Evolutionary conservation across 2,797 vertebrate species (phyloP).

Genomic region (Pachyuromys duprasi): DNA sequence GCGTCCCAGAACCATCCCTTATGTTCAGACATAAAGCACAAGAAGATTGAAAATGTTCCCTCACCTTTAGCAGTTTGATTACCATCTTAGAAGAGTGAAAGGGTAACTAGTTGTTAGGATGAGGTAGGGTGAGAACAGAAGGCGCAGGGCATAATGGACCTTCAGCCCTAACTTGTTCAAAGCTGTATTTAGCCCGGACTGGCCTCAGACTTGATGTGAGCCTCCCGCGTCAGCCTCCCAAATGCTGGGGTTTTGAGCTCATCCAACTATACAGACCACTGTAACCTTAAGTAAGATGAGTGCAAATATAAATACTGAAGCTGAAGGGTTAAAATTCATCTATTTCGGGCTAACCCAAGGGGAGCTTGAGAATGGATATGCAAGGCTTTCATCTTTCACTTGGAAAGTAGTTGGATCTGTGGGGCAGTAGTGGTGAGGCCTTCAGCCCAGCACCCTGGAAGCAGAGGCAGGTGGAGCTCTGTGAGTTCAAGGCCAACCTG

Average conservation of each 20-base stretch:
- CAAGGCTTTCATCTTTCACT: constrained; percentile 25
- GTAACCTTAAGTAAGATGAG: neutral
- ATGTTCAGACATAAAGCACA: neutral
- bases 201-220: neutral
- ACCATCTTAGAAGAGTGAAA: neutral
- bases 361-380: neutral
- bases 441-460: too few species aligned
- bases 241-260: neutral
- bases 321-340: constrained; percentile 22
- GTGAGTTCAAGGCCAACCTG: too few species aligned
- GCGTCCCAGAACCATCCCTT: neutral
- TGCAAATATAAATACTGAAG: constrained; percentile 32
- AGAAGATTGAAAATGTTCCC: constrained; percentile 19
- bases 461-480: too few species aligned
- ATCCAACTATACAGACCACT: neutral
- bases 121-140: neutral
- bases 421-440: too few species aligned
- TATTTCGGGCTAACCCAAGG: neutral
- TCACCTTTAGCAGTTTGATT: constrained; percentile 22
- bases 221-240: neutral
- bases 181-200: neutral
- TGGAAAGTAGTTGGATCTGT: neutral
- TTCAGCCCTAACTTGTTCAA: too few species aligned
- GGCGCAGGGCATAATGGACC: too few species aligned
- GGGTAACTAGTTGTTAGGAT: neutral